phyloP scores from a whole-genome alignment of 2,113 vertebrate genomes.

The Hiodon alosoides region DNA sequence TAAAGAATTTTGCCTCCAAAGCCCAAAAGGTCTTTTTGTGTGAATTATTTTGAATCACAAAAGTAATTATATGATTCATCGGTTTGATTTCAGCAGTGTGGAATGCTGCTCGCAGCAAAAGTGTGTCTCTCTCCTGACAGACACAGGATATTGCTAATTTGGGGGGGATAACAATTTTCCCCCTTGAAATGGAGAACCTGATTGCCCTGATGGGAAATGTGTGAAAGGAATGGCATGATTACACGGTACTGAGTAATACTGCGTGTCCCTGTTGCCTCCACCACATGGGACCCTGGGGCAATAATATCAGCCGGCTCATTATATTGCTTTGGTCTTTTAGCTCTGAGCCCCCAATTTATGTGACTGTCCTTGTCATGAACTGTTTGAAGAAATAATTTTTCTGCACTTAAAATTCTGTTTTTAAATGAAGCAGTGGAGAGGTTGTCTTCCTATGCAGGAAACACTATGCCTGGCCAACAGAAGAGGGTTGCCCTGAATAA shows the following conservation, averaged over 20 bases:
- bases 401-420: neutral
- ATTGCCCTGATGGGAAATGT: slow-evolving; percentile 54
- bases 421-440: neutral
- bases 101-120: slow-evolving; percentile 68
- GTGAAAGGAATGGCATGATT: slow-evolving; percentile 61
- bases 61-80: slow-evolving; percentile 68
- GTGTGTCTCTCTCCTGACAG: slow-evolving; percentile 69
- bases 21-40: slow-evolving; percentile 16
- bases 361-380: slow-evolving; percentile 1
- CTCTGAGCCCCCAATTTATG: neutral
- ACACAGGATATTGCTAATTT: slow-evolving; percentile 72
- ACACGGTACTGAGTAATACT: slow-evolving; percentile 64
- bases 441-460: neutral
- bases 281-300: slow-evolving; percentile 62
- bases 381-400: neutral
- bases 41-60: slow-evolving; percentile 55
- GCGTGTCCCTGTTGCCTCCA: slow-evolving; percentile 49
- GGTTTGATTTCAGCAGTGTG: slow-evolving; percentile 64
- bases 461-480: neutral
- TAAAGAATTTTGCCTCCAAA: no score
- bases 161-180: slow-evolving; percentile 37
- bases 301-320: slow-evolving; percentile 72
- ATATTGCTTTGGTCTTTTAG: slow-evolving; percentile 44
- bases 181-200: no score
- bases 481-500: neutral